These are phyloP conservation scores for Ceyx melanurus DNA, from an alignment of 2,113 vertebrate genomes.

Conservation along the genomic window DNA sequence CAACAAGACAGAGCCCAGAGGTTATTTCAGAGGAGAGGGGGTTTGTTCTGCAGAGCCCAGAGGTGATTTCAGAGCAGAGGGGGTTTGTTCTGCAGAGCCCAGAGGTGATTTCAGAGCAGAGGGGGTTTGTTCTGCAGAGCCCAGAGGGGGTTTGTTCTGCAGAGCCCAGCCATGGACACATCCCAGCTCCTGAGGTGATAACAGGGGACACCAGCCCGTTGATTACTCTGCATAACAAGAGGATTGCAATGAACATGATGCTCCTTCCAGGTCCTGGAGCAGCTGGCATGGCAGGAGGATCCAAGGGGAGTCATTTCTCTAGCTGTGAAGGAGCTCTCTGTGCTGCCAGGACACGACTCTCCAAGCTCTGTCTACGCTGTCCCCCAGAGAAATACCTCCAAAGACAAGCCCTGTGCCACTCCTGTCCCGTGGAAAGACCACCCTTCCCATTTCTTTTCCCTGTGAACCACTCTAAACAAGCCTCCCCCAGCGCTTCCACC, in stretches of 20 bases:
- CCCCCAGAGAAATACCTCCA: too few relatives aligned
- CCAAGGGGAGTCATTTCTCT: not conserved
- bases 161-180: not conserved
- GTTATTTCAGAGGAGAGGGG: not conserved
- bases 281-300: not conserved
- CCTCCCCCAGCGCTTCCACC: not conserved
- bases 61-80: too few relatives aligned
- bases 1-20: not conserved
- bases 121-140: too few relatives aligned
- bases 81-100: too few relatives aligned
- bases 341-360: too few relatives aligned
- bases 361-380: too few relatives aligned
- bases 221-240: constrained; percentile 58
- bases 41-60: not conserved
- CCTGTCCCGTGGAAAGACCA: not conserved
- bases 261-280: constrained; percentile 8
- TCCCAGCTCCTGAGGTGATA: constrained; percentile 23
- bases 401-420: not conserved
- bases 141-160: too few relatives aligned
- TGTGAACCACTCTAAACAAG: not conserved
- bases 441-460: not conserved
- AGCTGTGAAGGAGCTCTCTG: not conserved
- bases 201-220: constrained; percentile 67
- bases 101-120: too few relatives aligned
- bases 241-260: not conserved